Conservation (phyloP, 2,113 vertebrate genomes). For the Catharus minimus region DNA sequence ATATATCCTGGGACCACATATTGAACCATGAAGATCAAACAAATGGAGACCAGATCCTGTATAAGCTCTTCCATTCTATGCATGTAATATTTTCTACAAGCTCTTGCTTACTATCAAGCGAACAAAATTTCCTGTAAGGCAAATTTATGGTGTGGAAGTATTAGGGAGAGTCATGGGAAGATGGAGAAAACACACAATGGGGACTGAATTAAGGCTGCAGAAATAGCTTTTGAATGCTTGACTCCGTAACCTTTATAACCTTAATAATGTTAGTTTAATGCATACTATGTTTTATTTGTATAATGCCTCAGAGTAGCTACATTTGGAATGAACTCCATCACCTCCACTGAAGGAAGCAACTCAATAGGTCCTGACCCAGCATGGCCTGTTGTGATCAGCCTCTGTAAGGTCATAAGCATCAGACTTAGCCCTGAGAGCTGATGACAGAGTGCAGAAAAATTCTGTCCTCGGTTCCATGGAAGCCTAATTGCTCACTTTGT, state of each 20-base stretch:
- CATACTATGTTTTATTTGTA: slow-evolving; percentile 26
- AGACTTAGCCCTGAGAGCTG: neutral
- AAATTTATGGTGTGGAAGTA: neutral
- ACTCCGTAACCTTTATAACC: slow-evolving; percentile 3
- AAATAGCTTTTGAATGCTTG: neutral
- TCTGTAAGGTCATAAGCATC: slow-evolving; percentile 2
- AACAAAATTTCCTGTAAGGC: neutral
- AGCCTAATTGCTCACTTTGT: slow-evolving; percentile 42
- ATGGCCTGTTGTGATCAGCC: neutral
- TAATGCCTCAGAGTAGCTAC: slow-evolving; percentile 41
- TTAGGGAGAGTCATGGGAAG: neutral
- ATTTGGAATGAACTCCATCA: slow-evolving; percentile 52
- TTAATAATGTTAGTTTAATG: slow-evolving; percentile 28
- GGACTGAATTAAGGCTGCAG: neutral
- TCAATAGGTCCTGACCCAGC: neutral
- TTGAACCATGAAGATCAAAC: neutral
- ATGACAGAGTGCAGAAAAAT: neutral
- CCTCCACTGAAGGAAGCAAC: slow-evolving; percentile 15
- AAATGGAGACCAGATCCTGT: neutral
- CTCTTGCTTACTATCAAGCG: neutral
- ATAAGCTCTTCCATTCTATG: neutral
- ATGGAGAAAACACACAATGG: neutral
- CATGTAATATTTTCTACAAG: neutral
- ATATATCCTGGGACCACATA: neutral
- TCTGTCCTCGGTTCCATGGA: neutral